These are phyloP conservation scores for Microtus pennsylvanicus DNA, from an alignment of 2,113 vertebrate species.

Conservation along the genomic window DNA sequence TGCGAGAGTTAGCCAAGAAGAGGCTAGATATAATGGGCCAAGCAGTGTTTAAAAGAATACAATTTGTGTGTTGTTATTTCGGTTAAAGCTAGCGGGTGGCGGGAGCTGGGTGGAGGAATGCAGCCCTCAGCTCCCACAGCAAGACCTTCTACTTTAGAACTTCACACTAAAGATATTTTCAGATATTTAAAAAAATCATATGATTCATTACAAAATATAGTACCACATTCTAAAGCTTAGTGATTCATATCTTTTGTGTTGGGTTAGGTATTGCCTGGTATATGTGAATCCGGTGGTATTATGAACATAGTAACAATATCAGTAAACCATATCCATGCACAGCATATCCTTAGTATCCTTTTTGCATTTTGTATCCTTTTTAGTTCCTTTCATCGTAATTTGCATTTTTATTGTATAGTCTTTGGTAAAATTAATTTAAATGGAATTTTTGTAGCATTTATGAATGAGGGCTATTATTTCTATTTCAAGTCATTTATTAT, in stretches of 20 bases:
- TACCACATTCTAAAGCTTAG: neutral
- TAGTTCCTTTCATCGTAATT: neutral
- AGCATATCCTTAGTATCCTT: neutral
- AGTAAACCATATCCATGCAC: neutral
- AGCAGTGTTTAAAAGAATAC: no score
- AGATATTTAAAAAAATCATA: neutral
- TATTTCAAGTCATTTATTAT: neutral
- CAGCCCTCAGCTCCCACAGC: no score
- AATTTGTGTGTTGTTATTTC: no score
- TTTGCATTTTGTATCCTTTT: neutral
- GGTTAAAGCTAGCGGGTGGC: no score
- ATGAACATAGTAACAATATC: neutral
- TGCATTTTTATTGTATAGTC: neutral
- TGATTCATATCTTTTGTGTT: neutral
- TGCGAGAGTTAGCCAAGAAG: no score
- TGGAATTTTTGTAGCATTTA: neutral
- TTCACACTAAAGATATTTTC: neutral
- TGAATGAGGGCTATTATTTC: neutral
- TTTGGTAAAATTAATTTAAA: neutral
- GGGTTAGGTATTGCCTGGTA: neutral
- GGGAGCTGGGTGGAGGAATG: no score
- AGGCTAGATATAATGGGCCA: no score
- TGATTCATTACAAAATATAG: neutral
- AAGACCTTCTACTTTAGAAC: neutral
- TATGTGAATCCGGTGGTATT: neutral